Base-by-base conservation (phyloP, 2,113 vertebrate genomes). In the Channa argus region DNA sequence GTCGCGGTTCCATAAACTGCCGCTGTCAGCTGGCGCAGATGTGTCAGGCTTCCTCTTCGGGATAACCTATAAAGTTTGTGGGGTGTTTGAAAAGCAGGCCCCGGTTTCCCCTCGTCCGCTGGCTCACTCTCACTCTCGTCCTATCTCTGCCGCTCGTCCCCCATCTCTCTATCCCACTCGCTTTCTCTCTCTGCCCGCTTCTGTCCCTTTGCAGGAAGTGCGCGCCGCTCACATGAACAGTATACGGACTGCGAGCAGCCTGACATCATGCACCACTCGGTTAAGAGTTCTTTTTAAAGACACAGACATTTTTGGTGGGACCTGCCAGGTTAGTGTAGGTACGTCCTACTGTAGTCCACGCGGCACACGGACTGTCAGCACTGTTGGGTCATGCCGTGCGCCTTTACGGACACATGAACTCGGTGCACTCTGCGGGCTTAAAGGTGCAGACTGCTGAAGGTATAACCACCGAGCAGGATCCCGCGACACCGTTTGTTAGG, bases 151-250 rank as follows among this genome's bases (percentile, higher is more conserved):
- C 74, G 79, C 71, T 87, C 88, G 80, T 74, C 72, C 82, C 87
- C 83, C 88, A 70, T 86, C 86, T 83, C 73, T 71, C 77, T 76
- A 62, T 84, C 62, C 62, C 80, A 62, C 74, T 69, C 85, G 74
- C 81, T 64, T 46, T 62, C 76, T 72, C 73, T 73, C 86, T 82
- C 74, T 89, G 84, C 63, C 79, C 91, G 86, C 86, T 80, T 86
- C 83, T 91, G 87, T 90, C 86, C 88, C 84, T 89, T 72, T 92
- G 88, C 93, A 94, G 93, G 93, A 95, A 95, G 94, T 94, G 93
- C 92, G 89, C 90, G 87, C 82, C 49, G 90, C 92, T 94, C 92
- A 93, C 92, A 89, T 84, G 92, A 84, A 91, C 91, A 74, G 83
- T 84, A 68, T 76, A 88, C 92, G 76, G 91, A 88, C 84, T 84